Conservation (phyloP, 2,797 vertebrate species). For the Protonibea diacanthus region DNA sequence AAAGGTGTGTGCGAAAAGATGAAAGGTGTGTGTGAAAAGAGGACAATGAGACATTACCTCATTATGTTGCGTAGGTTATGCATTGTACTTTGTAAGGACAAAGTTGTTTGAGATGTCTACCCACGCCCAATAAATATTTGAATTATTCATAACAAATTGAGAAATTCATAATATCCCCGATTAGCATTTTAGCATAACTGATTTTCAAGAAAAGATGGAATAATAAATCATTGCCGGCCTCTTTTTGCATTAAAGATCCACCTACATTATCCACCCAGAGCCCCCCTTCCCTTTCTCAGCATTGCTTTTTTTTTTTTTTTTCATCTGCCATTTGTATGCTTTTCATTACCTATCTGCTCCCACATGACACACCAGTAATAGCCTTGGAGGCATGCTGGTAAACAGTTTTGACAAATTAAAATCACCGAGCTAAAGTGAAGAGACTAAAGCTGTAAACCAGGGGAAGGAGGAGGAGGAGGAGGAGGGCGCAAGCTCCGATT, state of each 20-base stretch:
- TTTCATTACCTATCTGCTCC: conserved; percentile 86
- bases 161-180: conserved; percentile 78
- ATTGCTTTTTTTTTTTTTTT: conserved; percentile 69
- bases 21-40: conserved; percentile 33
- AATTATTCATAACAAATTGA: conserved; percentile 81
- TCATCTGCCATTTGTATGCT: conserved; percentile 85
- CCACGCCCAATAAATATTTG: conserved; percentile 78
- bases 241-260: conserved; percentile 73
- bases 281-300: conserved; percentile 49
- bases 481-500: conserved; percentile 35
- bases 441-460: conserved; percentile 71
- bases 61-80: conserved; percentile 65
- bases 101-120: conserved; percentile 71
- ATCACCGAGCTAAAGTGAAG: conserved; percentile 83
- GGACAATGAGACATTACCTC: conserved; percentile 56
- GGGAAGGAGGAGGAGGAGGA: conserved; percentile 44
- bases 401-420: conserved; percentile 91
- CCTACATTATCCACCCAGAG: conserved; percentile 61
- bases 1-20: conserved; percentile 16
- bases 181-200: conserved; percentile 84
- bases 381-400: conserved; percentile 85
- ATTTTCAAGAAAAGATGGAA: conserved; percentile 83
- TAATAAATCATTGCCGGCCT: conserved; percentile 80
- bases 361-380: conserved; percentile 86
- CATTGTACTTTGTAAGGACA: conserved; percentile 69